phyloP scores from a whole-genome alignment of 2,888 invertebrate genomes.

The Lasioglossum calceatum region DNA sequence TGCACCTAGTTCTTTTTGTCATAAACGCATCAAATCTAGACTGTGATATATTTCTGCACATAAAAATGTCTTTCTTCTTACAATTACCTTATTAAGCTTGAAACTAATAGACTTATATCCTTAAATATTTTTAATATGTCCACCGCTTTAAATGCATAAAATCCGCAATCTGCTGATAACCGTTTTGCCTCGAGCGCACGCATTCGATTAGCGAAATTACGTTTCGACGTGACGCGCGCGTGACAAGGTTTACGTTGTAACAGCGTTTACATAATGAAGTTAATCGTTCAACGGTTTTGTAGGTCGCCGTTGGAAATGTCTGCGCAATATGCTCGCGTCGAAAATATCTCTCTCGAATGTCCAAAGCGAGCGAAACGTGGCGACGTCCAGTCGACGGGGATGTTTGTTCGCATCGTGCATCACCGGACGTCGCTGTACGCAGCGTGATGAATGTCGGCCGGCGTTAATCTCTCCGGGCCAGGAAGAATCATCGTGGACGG shows the following conservation, averaged over 20 bases:
- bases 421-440: neutral
- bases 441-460: constrained; percentile 22
- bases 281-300: neutral
- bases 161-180: neutral
- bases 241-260: neutral
- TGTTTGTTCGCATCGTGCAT: constrained; percentile 19
- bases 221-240: too few species aligned
- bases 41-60: too few species aligned
- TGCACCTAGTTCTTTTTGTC: too few species aligned
- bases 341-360: neutral
- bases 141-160: neutral
- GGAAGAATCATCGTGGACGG: neutral
- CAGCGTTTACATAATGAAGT: neutral
- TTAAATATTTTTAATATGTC: too few species aligned
- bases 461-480: constrained; percentile 28
- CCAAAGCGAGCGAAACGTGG: neutral
- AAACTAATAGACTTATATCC: too few species aligned
- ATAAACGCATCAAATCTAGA: too few species aligned
- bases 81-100: too few species aligned
- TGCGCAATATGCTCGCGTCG: neutral
- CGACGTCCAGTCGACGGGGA: neutral
- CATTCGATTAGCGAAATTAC: too few species aligned
- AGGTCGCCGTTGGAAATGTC: neutral
- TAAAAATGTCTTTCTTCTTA: too few species aligned
- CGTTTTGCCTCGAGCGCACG: too few species aligned